phyloP scores from a whole-genome alignment of 2,797 vertebrate species.

The Champsocephalus esox region DNA sequence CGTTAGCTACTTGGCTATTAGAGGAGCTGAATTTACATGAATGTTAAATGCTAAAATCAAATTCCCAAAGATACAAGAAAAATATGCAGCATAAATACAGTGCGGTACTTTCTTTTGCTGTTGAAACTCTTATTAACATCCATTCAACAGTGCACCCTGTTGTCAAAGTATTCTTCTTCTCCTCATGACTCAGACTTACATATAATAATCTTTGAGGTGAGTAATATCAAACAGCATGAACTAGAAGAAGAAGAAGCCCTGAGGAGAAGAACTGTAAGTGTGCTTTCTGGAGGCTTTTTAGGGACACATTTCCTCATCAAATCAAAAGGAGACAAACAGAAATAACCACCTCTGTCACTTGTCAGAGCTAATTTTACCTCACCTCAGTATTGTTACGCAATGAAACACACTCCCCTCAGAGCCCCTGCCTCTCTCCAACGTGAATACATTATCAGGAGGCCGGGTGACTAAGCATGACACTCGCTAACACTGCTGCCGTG shows the following conservation, averaged over 20 bases:
- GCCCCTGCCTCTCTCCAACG: conserved; percentile 50
- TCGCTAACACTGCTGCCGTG: conserved; percentile 27
- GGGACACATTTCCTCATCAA: conserved; percentile 60
- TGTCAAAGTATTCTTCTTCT: neutral
- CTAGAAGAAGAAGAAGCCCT: neutral
- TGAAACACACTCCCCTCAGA: conserved; percentile 43
- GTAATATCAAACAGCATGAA: neutral
- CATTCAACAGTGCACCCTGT: neutral
- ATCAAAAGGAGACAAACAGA: conserved; percentile 69
- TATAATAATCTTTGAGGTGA: neutral
- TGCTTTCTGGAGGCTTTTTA: conserved; percentile 17
- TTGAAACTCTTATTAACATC: neutral
- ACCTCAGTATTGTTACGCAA: conserved; percentile 78
- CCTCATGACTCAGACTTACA: neutral
- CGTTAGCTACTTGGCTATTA: neutral
- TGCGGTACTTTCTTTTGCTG: conserved; percentile 1
- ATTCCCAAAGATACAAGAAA: neutral
- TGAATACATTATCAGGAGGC: conserved; percentile 35
- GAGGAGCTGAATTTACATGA: neutral
- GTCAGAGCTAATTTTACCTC: conserved; percentile 74
- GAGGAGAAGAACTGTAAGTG: neutral
- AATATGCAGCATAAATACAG: neutral
- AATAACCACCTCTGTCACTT: conserved; percentile 77
- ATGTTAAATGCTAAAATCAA: neutral
- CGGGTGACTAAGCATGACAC: conserved; percentile 60